A percentile compares a stretch with the other conserved stretches of the same genome.
These are phyloP conservation scores for Aleiodes sp. DNA, from an alignment of 1,140 invertebrate species.

Conservation along the genomic window DNA sequence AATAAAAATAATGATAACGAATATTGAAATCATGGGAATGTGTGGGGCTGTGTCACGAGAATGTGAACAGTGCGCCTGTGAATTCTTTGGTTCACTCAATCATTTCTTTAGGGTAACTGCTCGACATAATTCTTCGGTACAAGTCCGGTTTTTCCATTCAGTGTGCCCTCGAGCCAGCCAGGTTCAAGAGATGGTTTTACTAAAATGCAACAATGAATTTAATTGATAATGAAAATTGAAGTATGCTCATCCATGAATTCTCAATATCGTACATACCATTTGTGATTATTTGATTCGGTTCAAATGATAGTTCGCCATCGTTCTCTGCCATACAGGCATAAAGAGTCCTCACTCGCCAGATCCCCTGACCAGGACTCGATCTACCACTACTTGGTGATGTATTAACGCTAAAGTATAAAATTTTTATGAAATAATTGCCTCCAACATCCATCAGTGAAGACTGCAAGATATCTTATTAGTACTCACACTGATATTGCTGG, in stretches of 20 bases:
- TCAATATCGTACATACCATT: too few relatives aligned
- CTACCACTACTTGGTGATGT: conserved; percentile 55
- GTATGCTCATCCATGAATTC: conserved; percentile 21
- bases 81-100: conserved; percentile 47
- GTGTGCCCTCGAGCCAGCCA: conserved; percentile 94
- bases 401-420: conserved; percentile 46
- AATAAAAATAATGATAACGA: neutral
- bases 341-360: conserved; percentile 83
- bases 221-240: neutral
- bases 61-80: conserved; percentile 24
- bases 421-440: conserved; percentile 12
- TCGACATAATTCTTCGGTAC: conserved; percentile 98
- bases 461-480: conserved; percentile 15
- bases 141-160: conserved; percentile 93
- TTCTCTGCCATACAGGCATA: conserved; percentile 96
- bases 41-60: neutral
- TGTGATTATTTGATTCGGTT: conserved; percentile 97
- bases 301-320: conserved; percentile 96
- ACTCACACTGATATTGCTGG: conserved; percentile 54
- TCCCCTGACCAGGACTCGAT: conserved; percentile 57
- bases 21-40: neutral
- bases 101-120: conserved; percentile 72
- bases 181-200: conserved; percentile 91
- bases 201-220: conserved; percentile 63
- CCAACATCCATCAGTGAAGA: neutral